Conservation (phyloP, 1,140 invertebrate species). For the Atta colombica region DNA sequence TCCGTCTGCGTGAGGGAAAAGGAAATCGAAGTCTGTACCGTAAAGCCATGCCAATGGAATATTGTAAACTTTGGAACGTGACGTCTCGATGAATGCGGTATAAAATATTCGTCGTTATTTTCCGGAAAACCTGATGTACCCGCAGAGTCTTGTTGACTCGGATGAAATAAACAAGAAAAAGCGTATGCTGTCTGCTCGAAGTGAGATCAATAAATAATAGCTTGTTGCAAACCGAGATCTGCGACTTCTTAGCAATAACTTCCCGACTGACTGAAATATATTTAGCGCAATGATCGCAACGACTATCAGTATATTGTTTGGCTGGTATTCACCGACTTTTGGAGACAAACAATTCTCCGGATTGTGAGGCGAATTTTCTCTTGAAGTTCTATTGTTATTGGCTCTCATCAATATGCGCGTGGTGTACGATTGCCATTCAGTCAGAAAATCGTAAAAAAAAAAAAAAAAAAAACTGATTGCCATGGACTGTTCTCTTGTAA, state of each 20-base stretch:
- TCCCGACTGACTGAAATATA: conserved; percentile 18
- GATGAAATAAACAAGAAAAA: conserved; percentile 41
- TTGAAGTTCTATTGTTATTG: conserved; percentile 6
- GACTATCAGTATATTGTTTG: conserved; percentile 5
- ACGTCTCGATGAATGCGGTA: conserved; percentile 17
- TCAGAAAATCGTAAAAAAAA: conserved; percentile 15
- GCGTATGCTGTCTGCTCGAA: neutral
- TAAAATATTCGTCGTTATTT: conserved; percentile 40
- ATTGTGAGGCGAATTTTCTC: conserved; percentile 18
- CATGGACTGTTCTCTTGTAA: conserved; percentile 3
- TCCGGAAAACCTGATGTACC: neutral
- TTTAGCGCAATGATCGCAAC: conserved; percentile 31
- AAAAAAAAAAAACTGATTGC: conserved; percentile 9
- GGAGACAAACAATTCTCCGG: conserved; percentile 13
- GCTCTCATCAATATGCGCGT: conserved; percentile 29
- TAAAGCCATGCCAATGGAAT: neutral
- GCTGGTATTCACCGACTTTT: conserved; percentile 25
- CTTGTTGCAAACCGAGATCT: neutral
- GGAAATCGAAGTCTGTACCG: conserved; percentile 19
- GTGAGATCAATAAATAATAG: conserved; percentile 56
- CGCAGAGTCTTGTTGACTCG: conserved; percentile 29
- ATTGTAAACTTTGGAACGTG: conserved; percentile 35
- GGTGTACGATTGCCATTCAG: neutral
- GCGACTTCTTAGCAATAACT: conserved; percentile 33
- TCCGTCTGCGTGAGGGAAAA: conserved; percentile 30